Percentiles rank a stretch among this genome's conserved stretches.
Conservation (phyloP, 2,888 invertebrate genomes). For the Ornithoptera alexandrae region DNA sequence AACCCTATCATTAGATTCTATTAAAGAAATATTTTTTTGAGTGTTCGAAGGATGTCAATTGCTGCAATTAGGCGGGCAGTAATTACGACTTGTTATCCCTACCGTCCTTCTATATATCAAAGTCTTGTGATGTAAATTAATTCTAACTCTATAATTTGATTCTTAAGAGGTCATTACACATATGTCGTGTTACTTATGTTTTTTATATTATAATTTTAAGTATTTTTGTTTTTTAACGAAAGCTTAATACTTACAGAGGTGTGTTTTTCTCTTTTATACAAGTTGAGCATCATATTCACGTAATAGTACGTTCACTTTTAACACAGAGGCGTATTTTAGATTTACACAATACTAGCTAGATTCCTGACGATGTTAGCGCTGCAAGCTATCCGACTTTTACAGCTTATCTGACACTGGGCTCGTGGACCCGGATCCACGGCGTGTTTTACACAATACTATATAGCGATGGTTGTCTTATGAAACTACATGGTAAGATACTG, state of each 20-base stretch:
- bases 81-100: constrained; percentile 68
- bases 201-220: neutral
- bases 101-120: constrained; percentile 50
- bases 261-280: neutral
- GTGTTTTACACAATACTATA: no score
- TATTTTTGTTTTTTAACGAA: neutral
- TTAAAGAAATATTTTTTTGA: constrained; percentile 55
- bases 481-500: no score
- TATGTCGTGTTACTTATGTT: constrained; percentile 19
- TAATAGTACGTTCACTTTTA: neutral
- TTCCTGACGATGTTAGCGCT: no score
- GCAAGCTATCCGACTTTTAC: no score
- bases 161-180: constrained; percentile 43
- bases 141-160: constrained; percentile 52
- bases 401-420: no score
- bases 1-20: constrained; percentile 67
- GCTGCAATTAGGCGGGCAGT: constrained; percentile 60
- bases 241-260: neutral
- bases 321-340: neutral
- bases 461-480: no score
- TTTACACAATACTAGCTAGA: no score
- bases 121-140: constrained; percentile 58
- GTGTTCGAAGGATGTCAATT: constrained; percentile 64
- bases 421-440: no score
- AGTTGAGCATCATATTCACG: neutral